These are phyloP conservation scores for Semicossyphus pulcher DNA, from an alignment of 2,113 vertebrate genomes.

Conservation along the genomic window DNA sequence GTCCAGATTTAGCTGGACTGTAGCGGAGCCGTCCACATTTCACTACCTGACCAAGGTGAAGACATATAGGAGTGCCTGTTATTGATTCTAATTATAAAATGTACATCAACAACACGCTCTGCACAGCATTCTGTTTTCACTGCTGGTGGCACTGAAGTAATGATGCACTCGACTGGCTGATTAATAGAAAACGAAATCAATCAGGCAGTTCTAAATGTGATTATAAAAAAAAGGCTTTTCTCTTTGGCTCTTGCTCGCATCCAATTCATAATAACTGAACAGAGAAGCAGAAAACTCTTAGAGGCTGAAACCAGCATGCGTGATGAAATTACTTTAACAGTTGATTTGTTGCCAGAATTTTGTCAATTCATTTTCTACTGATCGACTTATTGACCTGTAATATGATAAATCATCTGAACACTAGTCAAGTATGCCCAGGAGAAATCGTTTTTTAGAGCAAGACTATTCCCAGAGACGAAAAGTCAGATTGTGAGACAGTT, in stretches of 20 bases:
- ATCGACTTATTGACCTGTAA: not conserved
- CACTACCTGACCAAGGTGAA: slow-evolving; percentile 33
- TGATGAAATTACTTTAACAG: too few species aligned
- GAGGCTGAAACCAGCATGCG: not conserved
- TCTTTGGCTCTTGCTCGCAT: not conserved
- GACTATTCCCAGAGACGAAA: too few species aligned
- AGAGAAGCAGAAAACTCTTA: not conserved
- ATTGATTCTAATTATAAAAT: slow-evolving; percentile 44
- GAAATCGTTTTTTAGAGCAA: not conserved
- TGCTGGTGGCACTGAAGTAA: slow-evolving; percentile 4
- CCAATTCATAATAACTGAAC: not conserved
- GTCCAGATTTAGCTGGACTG: slow-evolving; percentile 46
- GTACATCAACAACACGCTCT: not conserved
- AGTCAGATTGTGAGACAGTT: too few species aligned
- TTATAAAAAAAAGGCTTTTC: not conserved
- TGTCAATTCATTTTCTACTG: not conserved
- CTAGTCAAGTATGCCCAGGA: not conserved
- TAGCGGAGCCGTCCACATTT: slow-evolving; percentile 21
- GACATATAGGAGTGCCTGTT: slow-evolving; percentile 10
- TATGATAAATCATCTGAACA: not conserved
- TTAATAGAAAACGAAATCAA: slow-evolving; percentile 11
- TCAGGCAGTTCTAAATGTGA: slow-evolving; percentile 1
- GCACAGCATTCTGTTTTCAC: slow-evolving; percentile 13
- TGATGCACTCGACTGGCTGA: slow-evolving; percentile 11
- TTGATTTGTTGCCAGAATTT: not conserved